Conservation (phyloP, 2,888 invertebrate genomes). For the Dicyrtoma fusca region DNA sequence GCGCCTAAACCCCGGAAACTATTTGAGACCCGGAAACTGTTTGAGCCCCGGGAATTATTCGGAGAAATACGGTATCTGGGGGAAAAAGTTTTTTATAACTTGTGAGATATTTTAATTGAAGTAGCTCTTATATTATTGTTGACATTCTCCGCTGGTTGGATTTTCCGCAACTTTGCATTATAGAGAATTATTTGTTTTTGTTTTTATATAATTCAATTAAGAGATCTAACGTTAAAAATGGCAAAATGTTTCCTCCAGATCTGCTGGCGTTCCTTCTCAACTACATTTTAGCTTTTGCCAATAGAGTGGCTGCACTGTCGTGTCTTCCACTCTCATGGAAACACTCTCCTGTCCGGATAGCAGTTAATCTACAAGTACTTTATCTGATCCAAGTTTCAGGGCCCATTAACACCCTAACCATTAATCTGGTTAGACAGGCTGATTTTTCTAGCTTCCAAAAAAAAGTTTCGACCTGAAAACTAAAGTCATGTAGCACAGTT, state of each 20-base stretch:
- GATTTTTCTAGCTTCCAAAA: slow-evolving; percentile 10
- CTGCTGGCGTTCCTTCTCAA: not conserved
- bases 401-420: slow-evolving; percentile 34
- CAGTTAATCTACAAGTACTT: slow-evolving; percentile 9
- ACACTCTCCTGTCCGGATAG: not conserved
- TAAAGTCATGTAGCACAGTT: slow-evolving; percentile 16
- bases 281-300: not conserved
- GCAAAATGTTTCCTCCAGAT: not conserved
- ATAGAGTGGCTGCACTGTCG: not conserved
- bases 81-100: not conserved
- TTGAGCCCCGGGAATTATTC: too few relatives aligned
- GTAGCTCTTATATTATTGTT: too few relatives aligned
- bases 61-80: too few relatives aligned
- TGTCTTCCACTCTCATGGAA: too few relatives aligned
- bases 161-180: too few relatives aligned
- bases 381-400: not conserved
- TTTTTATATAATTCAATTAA: too few relatives aligned
- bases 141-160: too few relatives aligned
- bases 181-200: too few relatives aligned
- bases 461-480: slow-evolving; percentile 30
- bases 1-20: too few relatives aligned
- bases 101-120: too few relatives aligned
- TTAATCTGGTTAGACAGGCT: slow-evolving; percentile 29
- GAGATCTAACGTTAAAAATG: too few relatives aligned
- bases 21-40: too few relatives aligned